Base-by-base conservation (phyloP, 2,888 invertebrate genomes). In the Drosophila ustulata region DNA sequence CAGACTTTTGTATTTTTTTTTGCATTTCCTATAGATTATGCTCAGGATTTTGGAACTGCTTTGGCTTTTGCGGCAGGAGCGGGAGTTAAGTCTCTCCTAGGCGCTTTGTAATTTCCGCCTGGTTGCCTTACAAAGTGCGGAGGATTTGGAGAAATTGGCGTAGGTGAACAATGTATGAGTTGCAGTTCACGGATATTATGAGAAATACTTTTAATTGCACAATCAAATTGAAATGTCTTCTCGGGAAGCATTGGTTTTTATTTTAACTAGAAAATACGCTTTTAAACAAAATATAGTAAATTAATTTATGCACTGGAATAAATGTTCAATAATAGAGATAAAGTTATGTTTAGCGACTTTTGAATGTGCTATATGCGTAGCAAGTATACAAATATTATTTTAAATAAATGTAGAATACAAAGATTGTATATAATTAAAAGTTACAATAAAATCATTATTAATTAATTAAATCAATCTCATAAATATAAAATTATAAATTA, bases 201-300 rank as follows among this genome's bases (percentile, higher is more conserved):
- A 78, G 76, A 84, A 88, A 78, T 79, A 64, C 62, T 82, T 78
- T 70, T 78, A 83, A 88, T 83, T 88, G 80, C 71, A 71, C 78
- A 80, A 78, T 81, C 1, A 85, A 86, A 79, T 83, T 74, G 73
- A 75, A 77, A 79, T 80, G 34, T 43, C 39, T 6, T 6, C 1
- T 30, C 2, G 1, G 6, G 5, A 30, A 6, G 30, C 6, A 6
- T 6, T 7, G 7, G 4, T 30, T 30, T 4, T 2, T 30, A 30
- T 30, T 30, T 30, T 28, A 2, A 5, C 1, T 28, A 5, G 28
- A 5, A 28, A 28, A 6, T 5, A 5, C 4, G 6, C 0, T 28
- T 28, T 28, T 28, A 4, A 5, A 26, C 18, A 18, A 18, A 18
- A 18, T 18, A 18, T 18, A 18, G 2, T 18, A 18, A 18, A 18